Evolutionary conservation across 2,113 vertebrate genomes (phyloP).

Genomic region (Maccullochella peelii): DNA sequence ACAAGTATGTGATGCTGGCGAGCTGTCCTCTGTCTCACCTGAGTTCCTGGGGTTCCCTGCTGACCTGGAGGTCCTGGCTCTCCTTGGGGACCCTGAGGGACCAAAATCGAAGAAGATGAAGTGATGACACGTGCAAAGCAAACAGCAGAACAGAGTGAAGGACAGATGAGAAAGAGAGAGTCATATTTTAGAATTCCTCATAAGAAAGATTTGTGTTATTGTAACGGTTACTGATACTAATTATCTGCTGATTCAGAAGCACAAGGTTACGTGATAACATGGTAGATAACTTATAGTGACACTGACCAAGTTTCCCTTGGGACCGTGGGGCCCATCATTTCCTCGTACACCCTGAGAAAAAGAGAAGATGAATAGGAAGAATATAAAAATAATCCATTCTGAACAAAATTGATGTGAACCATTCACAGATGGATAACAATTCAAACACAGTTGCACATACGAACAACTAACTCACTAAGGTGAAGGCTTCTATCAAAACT

Average conservation of each 20-base stretch:
- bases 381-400: not conserved
- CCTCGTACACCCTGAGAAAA: conserved; percentile 91
- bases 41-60: conserved; percentile 92
- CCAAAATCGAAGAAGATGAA: not conserved
- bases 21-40: conserved; percentile 82
- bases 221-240: not conserved
- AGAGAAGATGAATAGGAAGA: not conserved
- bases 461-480: accelerated
- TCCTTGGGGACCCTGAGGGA: conserved; percentile 91
- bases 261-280: not conserved
- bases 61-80: conserved; percentile 94
- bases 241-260: not conserved
- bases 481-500: not conserved
- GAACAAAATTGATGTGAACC: not conserved
- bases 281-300: not conserved
- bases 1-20: accelerated
- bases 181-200: not conserved
- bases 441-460: not conserved
- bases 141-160: not conserved
- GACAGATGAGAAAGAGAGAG: accelerated
- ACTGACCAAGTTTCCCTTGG: conserved; percentile 98
- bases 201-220: not conserved
- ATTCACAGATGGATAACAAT: not conserved
- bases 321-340: conserved; percentile 92
- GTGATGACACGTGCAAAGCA: not conserved